Evolutionary conservation across 2,113 vertebrate species (phyloP).

Genomic region (Scopus umbretta): DNA sequence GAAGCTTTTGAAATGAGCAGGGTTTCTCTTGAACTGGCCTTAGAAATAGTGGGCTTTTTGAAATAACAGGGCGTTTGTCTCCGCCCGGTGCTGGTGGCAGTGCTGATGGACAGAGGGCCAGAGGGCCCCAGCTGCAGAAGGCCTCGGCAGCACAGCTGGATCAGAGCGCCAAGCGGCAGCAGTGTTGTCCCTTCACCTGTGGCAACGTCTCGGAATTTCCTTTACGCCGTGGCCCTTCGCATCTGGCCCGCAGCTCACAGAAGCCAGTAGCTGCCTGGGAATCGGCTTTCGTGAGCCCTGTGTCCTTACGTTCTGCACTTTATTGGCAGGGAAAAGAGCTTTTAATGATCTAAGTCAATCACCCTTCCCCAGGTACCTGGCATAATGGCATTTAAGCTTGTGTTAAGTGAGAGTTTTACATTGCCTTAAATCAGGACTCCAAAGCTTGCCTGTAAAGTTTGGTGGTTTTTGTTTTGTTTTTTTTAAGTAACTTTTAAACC

Average conservation of each 20-base stretch:
- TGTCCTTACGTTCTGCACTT: not conserved
- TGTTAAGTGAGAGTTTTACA: not conserved
- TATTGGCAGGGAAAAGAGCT: not conserved
- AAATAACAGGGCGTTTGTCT: not conserved
- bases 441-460: too few species aligned
- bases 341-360: not conserved
- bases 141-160: not conserved
- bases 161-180: not conserved
- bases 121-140: not conserved
- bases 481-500: not conserved
- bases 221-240: not conserved
- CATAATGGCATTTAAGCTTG: not conserved
- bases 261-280: not conserved
- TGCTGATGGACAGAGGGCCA: not conserved
- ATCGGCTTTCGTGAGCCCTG: not conserved
- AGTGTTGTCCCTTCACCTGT: not conserved
- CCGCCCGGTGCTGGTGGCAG: not conserved
- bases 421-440: not conserved
- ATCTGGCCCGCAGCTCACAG: not conserved
- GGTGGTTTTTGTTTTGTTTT: too few species aligned
- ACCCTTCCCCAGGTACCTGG: not conserved
- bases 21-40: not conserved
- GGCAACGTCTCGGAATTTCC: not conserved
- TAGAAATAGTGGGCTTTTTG: not conserved
- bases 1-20: not conserved